Evolutionary conservation across 2,888 invertebrate genomes (phyloP), one percentile per base, ranked within the genome.

Genomic region (Antheraea yamamai): DNA sequence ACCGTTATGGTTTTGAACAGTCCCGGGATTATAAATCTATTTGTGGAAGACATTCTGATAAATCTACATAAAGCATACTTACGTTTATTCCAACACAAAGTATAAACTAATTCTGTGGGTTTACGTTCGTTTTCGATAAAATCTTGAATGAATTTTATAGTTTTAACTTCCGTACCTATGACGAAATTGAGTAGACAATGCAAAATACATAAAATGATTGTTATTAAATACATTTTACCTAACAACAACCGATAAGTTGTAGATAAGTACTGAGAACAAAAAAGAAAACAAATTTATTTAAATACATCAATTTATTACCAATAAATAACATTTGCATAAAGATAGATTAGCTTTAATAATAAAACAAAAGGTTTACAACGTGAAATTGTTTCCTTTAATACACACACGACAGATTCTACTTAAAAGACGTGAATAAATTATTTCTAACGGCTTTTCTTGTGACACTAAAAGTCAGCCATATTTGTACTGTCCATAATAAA

Each of bases 11-110:
- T 30, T 30, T 30, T 30, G 30, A 30, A 30, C 30, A 30, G 30
- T 30, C 30, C 30, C 30, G 30, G 30, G 30, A 30, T 30, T 30
- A 30, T 3, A 30, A 30, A 30, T 30, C 30, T 30, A 30, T 30
- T 30, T 55, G 55, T 7, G 18, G 23, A 61, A 23, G 61, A 23
- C n/a, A 23, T 61, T 23, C 23, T 61, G 18, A 16, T 7, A 1
- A 30, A 16, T 66, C 14, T 16, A 61, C 7, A 20, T n/a, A 8
- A 61, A 30, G 30, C 26, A 16, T 64, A 80, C 88, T 84, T 81
- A 92, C 92, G 80, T 72, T 82, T 86, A 20, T 77, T 79, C 92
- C 91, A 91, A 75, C 91, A 91, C 18, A 90, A 75, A 30, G 78
- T 77, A 23, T 81, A 85, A n/a, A 88, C 79, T 52, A 91, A 76